These are phyloP conservation scores for Oncopodura yosiiana DNA, from an alignment of 1,140 invertebrate genomes.

Conservation along the genomic window DNA sequence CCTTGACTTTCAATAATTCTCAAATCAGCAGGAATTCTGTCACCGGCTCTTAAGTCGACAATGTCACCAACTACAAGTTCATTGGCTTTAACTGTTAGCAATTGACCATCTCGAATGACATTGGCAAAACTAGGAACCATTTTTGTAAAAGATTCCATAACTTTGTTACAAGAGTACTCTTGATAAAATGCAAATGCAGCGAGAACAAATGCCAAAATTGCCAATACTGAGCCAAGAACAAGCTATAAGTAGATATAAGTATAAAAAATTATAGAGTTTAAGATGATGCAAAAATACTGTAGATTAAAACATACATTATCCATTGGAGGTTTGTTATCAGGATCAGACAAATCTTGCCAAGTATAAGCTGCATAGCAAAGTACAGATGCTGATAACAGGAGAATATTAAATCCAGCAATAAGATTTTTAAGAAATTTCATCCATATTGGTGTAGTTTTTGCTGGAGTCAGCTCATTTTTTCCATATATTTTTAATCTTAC, in stretches of 20 bases:
- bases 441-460: conserved; percentile 51
- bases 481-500: conserved; percentile 50
- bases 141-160: conserved; percentile 92
- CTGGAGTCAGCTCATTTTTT: conserved; percentile 56
- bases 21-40: conserved; percentile 66
- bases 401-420: conserved; percentile 59
- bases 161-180: conserved; percentile 90
- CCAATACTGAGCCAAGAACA: conserved; percentile 87
- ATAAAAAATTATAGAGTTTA: neutral
- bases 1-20: conserved; percentile 35
- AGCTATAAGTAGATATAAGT: conserved; percentile 44
- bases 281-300: neutral
- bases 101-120: conserved; percentile 55
- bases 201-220: conserved; percentile 89
- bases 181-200: conserved; percentile 97
- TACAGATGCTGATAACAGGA: conserved; percentile 62
- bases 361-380: conserved; percentile 60
- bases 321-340: neutral
- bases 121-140: conserved; percentile 75
- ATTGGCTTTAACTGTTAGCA: conserved; percentile 51
- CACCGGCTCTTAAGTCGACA: conserved; percentile 68
- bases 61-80: conserved; percentile 69
- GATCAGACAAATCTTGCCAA: conserved; percentile 39
- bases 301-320: conserved; percentile 4
- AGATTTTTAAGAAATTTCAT: conserved; percentile 54